These are phyloP conservation scores for Dipodomys ordii DNA, from an alignment of 2,113 vertebrate species.

Conservation along the genomic window DNA sequence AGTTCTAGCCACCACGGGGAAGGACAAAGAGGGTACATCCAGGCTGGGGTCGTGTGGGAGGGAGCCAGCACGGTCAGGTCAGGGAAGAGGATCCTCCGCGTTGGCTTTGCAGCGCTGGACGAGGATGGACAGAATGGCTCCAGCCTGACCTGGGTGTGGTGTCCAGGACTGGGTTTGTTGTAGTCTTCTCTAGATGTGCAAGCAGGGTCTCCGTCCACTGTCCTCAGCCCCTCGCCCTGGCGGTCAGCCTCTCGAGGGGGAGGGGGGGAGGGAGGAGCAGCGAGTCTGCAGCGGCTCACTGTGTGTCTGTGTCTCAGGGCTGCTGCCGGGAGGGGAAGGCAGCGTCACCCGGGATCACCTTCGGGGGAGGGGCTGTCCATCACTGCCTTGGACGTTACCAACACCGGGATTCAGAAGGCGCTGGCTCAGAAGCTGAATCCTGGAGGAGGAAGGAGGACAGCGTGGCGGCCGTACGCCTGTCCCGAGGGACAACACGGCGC, in stretches of 20 bases:
- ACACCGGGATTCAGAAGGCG: not conserved
- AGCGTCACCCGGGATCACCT: too few species aligned
- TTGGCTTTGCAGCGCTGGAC: too few species aligned
- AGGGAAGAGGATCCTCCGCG: too few species aligned
- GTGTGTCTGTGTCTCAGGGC: too few species aligned
- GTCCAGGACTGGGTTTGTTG: fast-evolving
- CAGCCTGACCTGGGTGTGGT: fast-evolving
- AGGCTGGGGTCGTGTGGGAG: too few species aligned
- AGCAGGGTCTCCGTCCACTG: fast-evolving
- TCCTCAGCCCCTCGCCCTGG: not conserved
- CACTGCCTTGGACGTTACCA: not conserved
- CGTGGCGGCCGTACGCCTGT: not conserved
- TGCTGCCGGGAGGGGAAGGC: too few species aligned
- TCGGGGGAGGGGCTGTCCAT: not conserved
- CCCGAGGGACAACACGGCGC: too few species aligned
- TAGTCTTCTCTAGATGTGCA: not conserved
- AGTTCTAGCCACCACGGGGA: not conserved
- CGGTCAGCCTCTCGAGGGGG: not conserved
- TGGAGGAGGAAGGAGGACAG: too few species aligned
- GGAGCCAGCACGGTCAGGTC: not conserved
- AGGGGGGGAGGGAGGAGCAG: too few species aligned
- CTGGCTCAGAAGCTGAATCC: fast-evolving
- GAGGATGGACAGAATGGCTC: fast-evolving
- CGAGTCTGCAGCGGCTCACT: too few species aligned
- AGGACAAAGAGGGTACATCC: not conserved